Percentiles rank a stretch among this genome's conserved stretches.
Evolutionary conservation across 1,140 invertebrate species (phyloP).

Genomic region (Catajapyx aquilonaris): DNA sequence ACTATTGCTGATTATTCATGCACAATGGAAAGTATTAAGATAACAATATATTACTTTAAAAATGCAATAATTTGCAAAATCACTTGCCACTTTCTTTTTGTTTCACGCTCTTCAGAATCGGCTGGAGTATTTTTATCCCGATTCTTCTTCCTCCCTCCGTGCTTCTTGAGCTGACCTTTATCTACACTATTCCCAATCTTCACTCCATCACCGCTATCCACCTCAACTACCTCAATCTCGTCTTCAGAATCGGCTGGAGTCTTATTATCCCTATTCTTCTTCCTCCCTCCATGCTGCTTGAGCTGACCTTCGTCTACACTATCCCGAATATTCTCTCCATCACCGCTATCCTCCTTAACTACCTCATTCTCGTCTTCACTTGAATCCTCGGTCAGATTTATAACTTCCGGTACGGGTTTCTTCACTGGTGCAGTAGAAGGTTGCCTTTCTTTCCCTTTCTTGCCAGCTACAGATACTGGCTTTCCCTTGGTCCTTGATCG

Average conservation of each 20-base stretch:
- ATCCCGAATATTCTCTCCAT: background rate
- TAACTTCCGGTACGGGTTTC: slow-evolving; percentile 4
- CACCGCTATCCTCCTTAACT: slow-evolving; percentile 2
- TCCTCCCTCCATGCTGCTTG: slow-evolving; percentile 23
- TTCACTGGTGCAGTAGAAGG: slow-evolving; percentile 6
- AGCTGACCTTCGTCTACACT: slow-evolving; percentile 11
- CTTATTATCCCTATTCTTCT: slow-evolving; percentile 23
- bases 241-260: slow-evolving; percentile 15
- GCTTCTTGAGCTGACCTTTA: too few species aligned
- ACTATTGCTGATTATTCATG: too few species aligned
- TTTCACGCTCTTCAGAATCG: slow-evolving; percentile 15
- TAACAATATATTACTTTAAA: too few species aligned
- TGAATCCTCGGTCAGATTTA: slow-evolving; percentile 6
- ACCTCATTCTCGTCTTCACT: slow-evolving; percentile 6
- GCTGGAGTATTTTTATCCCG: too few species aligned
- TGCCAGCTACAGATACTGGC: slow-evolving; percentile 1
- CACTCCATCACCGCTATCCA: too few species aligned
- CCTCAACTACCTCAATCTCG: too few species aligned
- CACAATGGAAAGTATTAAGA: too few species aligned
- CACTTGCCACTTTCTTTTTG: too few species aligned
- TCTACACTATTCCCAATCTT: too few species aligned
- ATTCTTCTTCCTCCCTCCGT: too few species aligned
- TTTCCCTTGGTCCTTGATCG: background rate
- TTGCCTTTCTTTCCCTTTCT: slow-evolving; percentile 16
- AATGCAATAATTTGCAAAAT: too few species aligned